Percentiles rank a stretch among this genome's conserved stretches.
phyloP scores from a whole-genome alignment of 2,797 vertebrate species.

The Smutsia temminckii region DNA sequence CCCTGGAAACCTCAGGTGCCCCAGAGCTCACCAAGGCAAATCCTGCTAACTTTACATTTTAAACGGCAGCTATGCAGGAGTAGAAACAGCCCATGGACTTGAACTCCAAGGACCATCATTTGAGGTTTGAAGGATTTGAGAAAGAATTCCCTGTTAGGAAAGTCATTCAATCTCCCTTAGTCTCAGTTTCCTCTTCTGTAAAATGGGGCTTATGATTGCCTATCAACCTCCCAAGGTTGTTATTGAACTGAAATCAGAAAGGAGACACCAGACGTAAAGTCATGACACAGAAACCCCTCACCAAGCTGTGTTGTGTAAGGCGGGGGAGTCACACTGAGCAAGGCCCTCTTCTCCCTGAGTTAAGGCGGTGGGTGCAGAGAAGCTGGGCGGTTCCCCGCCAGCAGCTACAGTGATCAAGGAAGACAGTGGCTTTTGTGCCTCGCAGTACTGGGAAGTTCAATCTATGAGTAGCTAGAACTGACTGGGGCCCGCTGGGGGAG shows the following conservation, averaged over 20 bases:
- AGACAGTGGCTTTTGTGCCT: accelerated
- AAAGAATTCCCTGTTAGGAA: neutral
- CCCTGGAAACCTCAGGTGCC: neutral
- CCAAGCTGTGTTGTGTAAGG: neutral
- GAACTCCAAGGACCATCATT: neutral
- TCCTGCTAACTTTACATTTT: neutral
- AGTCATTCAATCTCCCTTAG: neutral
- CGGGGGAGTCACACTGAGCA: too few relatives aligned
- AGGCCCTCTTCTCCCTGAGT: neutral
- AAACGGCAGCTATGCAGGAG: neutral
- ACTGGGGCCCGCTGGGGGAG: neutral
- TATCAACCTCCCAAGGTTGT: neutral
- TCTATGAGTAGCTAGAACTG: neutral
- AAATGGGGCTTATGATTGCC: neutral
- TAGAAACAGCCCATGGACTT: neutral
- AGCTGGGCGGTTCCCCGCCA: accelerated
- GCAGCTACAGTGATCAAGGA: too few relatives aligned
- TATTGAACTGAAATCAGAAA: neutral
- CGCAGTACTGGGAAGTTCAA: neutral
- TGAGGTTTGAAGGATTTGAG: neutral
- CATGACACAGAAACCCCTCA: accelerated
- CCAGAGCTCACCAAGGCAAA: neutral
- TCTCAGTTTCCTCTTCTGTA: neutral
- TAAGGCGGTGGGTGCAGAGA: neutral
- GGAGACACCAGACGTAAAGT: neutral